A percentile compares a stretch with the other conserved stretches of the same genome.
These are phyloP conservation scores for Cervus canadensis DNA, from an alignment of 2,113 vertebrate genomes.

Conservation along the genomic window DNA sequence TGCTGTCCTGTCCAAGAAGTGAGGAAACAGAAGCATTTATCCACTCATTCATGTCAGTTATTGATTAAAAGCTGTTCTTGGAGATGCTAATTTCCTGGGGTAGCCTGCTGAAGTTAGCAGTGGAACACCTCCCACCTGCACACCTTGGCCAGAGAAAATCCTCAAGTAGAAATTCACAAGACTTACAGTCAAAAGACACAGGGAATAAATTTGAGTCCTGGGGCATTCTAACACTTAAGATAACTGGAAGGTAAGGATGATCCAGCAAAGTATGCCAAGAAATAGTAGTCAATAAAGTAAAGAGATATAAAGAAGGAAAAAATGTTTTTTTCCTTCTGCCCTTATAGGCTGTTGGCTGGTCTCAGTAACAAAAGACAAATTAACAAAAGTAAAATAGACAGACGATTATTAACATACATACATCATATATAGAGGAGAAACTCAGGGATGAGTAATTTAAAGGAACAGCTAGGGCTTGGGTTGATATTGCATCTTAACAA, in stretches of 20 bases:
- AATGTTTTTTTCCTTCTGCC: background rate
- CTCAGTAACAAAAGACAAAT: background rate
- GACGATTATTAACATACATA: background rate
- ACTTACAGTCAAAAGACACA: background rate
- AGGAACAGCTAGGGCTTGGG: background rate
- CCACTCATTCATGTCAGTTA: background rate
- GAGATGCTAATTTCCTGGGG: background rate
- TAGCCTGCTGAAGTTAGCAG: background rate
- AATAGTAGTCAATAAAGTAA: background rate
- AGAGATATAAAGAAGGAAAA: background rate
- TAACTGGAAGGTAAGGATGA: background rate
- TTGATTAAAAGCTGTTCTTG: background rate
- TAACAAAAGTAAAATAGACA: background rate
- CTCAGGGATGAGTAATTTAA: background rate
- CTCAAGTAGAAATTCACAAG: background rate
- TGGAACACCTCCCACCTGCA: background rate
- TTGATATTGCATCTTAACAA: background rate
- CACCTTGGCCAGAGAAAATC: background rate
- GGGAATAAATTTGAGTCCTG: background rate
- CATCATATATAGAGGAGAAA: background rate
- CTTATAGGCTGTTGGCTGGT: background rate
- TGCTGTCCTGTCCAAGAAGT: background rate
- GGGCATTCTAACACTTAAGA: background rate
- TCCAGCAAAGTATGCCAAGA: background rate
- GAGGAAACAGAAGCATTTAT: background rate